phyloP scores from a whole-genome alignment of 2,888 invertebrate genomes.

The Proisotoma minuta region DNA sequence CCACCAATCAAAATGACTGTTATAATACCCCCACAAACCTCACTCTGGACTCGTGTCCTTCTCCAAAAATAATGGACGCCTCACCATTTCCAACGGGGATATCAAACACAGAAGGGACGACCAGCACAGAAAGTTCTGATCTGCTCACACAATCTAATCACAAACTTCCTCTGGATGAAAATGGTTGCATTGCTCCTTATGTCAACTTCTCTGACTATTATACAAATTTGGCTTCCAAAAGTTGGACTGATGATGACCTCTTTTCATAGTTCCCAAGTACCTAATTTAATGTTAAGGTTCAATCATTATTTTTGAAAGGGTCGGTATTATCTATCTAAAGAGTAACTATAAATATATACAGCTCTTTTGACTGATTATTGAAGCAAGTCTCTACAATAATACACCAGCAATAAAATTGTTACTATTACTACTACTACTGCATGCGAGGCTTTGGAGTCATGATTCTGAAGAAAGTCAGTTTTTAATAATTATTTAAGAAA shows the following conservation, averaged over 20 bases:
- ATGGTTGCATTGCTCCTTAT: conserved; percentile 70
- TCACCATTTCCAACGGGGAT: conserved; percentile 20
- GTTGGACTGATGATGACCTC: conserved; percentile 30
- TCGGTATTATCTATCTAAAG: no score
- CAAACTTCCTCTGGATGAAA: conserved; percentile 58
- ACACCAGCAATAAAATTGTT: no score
- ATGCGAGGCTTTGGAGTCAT: no score
- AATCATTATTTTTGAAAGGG: no score
- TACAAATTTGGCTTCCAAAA: conserved; percentile 57
- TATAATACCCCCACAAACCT: conserved; percentile 38
- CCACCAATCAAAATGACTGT: conserved; percentile 22
- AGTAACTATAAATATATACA: no score
- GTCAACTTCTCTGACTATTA: conserved; percentile 80
- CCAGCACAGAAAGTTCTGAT: conserved; percentile 46
- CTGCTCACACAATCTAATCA: conserved; percentile 50
- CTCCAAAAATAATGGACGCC: conserved; percentile 18
- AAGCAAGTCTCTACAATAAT: no score
- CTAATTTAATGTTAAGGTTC: no score
- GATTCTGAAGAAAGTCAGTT: no score
- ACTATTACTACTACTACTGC: no score
- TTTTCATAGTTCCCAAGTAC: conserved; percentile 22
- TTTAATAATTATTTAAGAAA: no score
- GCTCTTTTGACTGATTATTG: no score
- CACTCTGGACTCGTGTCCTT: conserved; percentile 23
- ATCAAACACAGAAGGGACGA: conserved; percentile 38